A percentile compares a stretch with the other conserved stretches of the same genome.
These are phyloP conservation scores for Laticauda colubrina DNA, from an alignment of 2,113 vertebrate genomes.

Conservation along the genomic window DNA sequence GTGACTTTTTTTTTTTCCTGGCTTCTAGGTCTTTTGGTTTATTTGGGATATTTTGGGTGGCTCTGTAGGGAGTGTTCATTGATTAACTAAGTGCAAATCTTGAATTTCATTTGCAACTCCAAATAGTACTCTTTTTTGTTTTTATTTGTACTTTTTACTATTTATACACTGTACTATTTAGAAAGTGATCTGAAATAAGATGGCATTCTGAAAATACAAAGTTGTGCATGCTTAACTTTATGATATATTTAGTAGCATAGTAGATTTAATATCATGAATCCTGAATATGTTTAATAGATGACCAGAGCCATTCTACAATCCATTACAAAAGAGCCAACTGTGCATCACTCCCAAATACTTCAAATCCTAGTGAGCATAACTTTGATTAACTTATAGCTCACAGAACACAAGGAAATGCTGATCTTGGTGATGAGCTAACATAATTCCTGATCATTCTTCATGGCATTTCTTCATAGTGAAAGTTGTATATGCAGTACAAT, in stretches of 20 bases:
- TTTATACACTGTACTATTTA: too few relatives aligned
- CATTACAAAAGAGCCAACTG: background rate
- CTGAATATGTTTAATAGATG: background rate
- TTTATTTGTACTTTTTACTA: background rate
- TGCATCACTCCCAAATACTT: background rate
- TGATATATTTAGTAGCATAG: background rate
- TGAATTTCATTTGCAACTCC: background rate
- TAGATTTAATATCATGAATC: background rate
- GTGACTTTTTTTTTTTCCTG: background rate
- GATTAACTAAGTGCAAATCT: background rate
- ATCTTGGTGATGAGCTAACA: background rate
- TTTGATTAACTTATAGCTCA: background rate
- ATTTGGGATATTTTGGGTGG: background rate
- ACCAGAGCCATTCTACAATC: background rate
- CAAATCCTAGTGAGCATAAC: background rate
- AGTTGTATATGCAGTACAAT: background rate
- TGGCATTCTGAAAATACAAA: background rate
- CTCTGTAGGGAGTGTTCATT: background rate
- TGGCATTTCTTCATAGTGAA: background rate
- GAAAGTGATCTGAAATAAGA: background rate
- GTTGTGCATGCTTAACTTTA: background rate
- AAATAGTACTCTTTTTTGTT: background rate
- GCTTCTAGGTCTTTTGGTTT: background rate
- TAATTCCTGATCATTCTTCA: background rate
- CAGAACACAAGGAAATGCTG: background rate